Conservation (phyloP, 2,797 vertebrate genomes). For the Galagoides demidoff region DNA sequence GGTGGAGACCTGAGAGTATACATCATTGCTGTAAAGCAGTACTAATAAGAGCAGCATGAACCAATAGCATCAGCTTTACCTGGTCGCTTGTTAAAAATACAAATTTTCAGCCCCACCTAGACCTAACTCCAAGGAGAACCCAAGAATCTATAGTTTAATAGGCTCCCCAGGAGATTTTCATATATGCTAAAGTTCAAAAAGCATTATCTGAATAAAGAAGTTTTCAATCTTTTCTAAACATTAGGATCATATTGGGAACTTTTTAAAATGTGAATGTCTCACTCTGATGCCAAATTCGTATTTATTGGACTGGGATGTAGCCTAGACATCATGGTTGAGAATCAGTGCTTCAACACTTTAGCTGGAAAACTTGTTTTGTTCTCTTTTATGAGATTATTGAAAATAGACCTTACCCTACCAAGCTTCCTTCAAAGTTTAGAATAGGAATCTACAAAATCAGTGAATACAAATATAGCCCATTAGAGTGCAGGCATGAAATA, state of each 20-base stretch:
- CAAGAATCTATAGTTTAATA: background rate
- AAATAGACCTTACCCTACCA: background rate
- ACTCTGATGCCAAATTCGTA: conserved; percentile 1
- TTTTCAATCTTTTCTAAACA: background rate
- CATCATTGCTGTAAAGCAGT: background rate
- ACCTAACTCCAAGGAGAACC: background rate
- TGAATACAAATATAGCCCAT: background rate
- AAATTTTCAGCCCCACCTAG: background rate
- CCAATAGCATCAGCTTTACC: background rate
- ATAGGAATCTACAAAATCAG: background rate
- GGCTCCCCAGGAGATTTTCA: background rate
- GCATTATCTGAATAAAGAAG: background rate
- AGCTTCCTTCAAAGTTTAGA: background rate
- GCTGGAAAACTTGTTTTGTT: background rate
- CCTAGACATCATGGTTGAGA: background rate
- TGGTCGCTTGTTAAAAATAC: conserved; percentile 51
- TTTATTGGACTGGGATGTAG: background rate
- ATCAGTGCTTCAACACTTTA: background rate
- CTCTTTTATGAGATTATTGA: conserved; percentile 14
- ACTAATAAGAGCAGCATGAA: background rate
- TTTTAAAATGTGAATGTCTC: background rate
- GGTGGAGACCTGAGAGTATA: background rate
- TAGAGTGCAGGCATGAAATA: background rate
- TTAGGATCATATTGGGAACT: background rate
- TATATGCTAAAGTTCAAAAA: conserved; percentile 8